phyloP scores from a whole-genome alignment of 2,113 vertebrate genomes.

The Lanius collurio region DNA sequence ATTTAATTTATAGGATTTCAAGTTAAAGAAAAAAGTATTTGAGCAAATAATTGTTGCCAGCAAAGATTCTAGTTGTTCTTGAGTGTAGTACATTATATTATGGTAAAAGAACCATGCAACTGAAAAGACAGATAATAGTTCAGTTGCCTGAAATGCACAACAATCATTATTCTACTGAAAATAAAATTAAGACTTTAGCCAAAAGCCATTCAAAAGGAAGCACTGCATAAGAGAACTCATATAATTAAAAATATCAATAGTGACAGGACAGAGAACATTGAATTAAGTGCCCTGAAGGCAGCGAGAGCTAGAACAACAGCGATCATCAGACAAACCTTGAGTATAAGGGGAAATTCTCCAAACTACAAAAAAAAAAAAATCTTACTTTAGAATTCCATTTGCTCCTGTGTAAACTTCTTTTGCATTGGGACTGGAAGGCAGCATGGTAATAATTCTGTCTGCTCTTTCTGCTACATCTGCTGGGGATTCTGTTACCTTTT shows the following conservation, averaged over 20 bases:
- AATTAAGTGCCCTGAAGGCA: neutral
- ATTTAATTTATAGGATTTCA: neutral
- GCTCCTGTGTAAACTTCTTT: slow-evolving; percentile 90
- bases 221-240: neutral
- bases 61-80: neutral
- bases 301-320: neutral
- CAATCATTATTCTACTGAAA: neutral
- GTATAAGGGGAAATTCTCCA: neutral
- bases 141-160: neutral
- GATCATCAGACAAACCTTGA: neutral
- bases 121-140: neutral
- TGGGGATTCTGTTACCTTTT: slow-evolving; percentile 90
- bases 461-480: slow-evolving; percentile 94
- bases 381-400: slow-evolving; percentile 95
- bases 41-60: neutral
- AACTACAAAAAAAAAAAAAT: slow-evolving; percentile 9
- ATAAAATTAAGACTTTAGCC: neutral
- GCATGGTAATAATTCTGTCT: slow-evolving; percentile 97
- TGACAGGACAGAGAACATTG: neutral
- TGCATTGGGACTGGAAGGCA: slow-evolving; percentile 92
- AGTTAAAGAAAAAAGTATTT: neutral
- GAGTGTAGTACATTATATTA: neutral
- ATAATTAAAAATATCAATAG: neutral
- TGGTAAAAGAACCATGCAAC: neutral
- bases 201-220: neutral